phyloP scores from a whole-genome alignment of 1,140 invertebrate species.

The Scaptodrosophila lebanonensis region DNA sequence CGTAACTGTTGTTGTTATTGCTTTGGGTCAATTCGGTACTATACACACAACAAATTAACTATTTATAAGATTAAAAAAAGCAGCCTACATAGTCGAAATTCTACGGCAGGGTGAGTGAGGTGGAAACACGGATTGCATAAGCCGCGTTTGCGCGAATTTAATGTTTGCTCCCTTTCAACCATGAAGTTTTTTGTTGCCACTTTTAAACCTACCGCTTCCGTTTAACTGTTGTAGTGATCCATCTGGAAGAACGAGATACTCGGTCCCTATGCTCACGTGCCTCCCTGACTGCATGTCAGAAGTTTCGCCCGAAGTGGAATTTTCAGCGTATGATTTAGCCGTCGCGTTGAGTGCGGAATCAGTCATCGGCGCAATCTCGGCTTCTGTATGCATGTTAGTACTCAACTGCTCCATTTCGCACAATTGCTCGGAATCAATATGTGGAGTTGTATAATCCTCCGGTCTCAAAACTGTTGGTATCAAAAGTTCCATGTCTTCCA shows the following conservation, averaged over 20 bases:
- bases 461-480: constrained; percentile 54
- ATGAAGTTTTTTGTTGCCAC: neutral
- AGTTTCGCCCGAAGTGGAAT: too few species aligned
- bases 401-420: constrained; percentile 44
- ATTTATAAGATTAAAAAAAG: too few species aligned
- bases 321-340: constrained; percentile 18
- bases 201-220: constrained; percentile 36
- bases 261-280: constrained; percentile 62
- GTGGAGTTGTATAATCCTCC: constrained; percentile 43
- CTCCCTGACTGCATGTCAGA: neutral
- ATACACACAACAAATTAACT: too few species aligned
- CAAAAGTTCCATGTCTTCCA: constrained; percentile 55
- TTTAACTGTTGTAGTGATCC: constrained; percentile 61
- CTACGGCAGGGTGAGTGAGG: too few species aligned
- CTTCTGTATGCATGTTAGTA: constrained; percentile 11
- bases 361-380: neutral
- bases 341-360: neutral
- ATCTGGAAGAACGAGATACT: constrained; percentile 65
- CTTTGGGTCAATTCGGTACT: too few species aligned
- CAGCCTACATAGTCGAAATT: too few species aligned
- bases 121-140: too few species aligned
- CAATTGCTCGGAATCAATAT: constrained; percentile 43
- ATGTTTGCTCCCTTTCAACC: too few species aligned
- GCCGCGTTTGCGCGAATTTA: too few species aligned
- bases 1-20: too few species aligned